Evolutionary conservation across 2,797 vertebrate genomes (phyloP).

Genomic region (Mormyrus hasselquistii): DNA sequence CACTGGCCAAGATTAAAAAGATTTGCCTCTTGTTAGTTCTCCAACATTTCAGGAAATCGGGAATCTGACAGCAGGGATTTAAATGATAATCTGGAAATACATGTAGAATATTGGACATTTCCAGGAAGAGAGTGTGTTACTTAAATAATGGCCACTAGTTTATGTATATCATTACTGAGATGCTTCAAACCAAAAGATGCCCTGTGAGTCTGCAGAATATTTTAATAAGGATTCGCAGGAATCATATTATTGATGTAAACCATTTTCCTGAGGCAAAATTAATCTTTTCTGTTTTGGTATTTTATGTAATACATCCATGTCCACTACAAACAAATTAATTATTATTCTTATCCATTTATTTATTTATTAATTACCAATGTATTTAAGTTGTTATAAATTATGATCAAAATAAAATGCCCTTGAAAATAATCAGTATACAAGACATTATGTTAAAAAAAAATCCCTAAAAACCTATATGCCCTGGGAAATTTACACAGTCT

Average conservation of each 20-base stretch:
- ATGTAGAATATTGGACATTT: background rate
- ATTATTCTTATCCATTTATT: background rate
- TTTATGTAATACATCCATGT: background rate
- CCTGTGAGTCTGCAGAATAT: background rate
- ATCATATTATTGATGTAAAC: background rate
- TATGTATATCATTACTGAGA: background rate
- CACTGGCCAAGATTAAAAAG: constrained; percentile 48
- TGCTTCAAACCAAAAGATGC: background rate
- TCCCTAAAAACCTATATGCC: background rate
- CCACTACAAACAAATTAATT: background rate
- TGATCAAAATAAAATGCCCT: background rate
- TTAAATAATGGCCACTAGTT: background rate
- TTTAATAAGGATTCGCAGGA: background rate
- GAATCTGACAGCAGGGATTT: background rate
- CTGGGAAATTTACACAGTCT: background rate
- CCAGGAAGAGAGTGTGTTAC: background rate
- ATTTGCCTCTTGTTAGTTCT: constrained; percentile 23
- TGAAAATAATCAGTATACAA: background rate
- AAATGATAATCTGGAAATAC: background rate
- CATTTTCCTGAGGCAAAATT: background rate
- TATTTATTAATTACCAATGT: background rate
- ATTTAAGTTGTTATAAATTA: background rate
- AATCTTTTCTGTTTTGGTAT: background rate
- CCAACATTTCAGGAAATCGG: constrained; percentile 29
- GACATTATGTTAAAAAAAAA: background rate